Evolutionary conservation across 2,888 invertebrate species (phyloP).

Genomic region (Drosophila niveifrons): DNA sequence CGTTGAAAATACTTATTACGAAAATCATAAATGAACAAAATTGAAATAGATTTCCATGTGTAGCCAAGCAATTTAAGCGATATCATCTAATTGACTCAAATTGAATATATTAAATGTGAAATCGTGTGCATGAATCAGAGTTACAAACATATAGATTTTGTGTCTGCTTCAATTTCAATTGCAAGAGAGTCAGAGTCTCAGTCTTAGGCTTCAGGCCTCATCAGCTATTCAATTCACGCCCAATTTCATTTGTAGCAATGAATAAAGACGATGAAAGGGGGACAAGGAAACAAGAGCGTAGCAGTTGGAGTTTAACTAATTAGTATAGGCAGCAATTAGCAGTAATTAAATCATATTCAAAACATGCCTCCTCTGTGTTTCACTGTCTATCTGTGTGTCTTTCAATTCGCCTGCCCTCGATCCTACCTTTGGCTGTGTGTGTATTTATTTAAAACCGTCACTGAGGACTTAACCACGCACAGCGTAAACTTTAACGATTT

Average conservation of each 20-base stretch:
- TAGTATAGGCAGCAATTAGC: conserved; percentile 64
- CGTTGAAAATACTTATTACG: background rate
- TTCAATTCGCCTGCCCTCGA: background rate
- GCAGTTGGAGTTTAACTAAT: conserved; percentile 53
- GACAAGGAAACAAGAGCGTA: background rate
- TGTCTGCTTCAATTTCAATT: background rate
- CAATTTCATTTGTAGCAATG: conserved; percentile 37
- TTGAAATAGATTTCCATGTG: background rate
- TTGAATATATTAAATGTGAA: conserved; percentile 20
- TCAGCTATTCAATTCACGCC: conserved; percentile 46
- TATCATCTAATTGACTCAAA: conserved; percentile 27
- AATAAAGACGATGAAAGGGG: background rate
- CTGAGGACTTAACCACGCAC: conserved; percentile 66
- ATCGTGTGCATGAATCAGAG: conserved; percentile 15
- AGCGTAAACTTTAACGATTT: conserved; percentile 67
- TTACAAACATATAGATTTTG: background rate
- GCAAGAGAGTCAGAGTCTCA: conserved; percentile 3
- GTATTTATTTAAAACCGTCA: conserved; percentile 61
- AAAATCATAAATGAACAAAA: background rate
- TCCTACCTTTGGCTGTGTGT: conserved; percentile 24
- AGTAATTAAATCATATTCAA: conserved; percentile 75
- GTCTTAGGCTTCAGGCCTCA: conserved; percentile 18
- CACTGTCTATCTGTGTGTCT: conserved; percentile 8
- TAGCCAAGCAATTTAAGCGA: background rate
- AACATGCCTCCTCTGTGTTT: conserved; percentile 35